phyloP scores from a whole-genome alignment of 2,888 invertebrate genomes.

The Thereva unica region DNA sequence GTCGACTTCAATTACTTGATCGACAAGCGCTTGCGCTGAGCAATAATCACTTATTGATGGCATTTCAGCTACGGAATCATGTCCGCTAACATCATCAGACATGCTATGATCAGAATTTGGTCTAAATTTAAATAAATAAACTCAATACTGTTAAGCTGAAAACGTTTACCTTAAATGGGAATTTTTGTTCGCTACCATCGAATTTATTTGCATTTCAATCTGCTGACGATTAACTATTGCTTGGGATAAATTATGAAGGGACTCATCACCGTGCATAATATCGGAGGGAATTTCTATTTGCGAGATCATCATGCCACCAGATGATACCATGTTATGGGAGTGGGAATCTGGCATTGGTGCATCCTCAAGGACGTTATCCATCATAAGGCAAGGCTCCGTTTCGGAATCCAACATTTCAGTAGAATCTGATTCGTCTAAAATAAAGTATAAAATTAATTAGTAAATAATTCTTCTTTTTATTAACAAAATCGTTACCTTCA shows the following conservation, averaged over 20 bases:
- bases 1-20: slow-evolving; percentile 77
- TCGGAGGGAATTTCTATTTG: slow-evolving; percentile 59
- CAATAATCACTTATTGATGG: slow-evolving; percentile 61
- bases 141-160: slow-evolving; percentile 15
- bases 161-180: slow-evolving; percentile 54
- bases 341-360: slow-evolving; percentile 68
- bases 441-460: slow-evolving; percentile 12
- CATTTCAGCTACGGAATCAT: slow-evolving; percentile 60
- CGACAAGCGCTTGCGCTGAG: slow-evolving; percentile 66
- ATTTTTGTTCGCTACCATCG: slow-evolving; percentile 56
- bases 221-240: slow-evolving; percentile 75
- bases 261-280: slow-evolving; percentile 62
- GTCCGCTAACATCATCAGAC: slow-evolving; percentile 56
- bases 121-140: slow-evolving; percentile 28
- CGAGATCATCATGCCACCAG: slow-evolving; percentile 61
- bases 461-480: slow-evolving; percentile 15
- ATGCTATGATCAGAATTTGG: slow-evolving; percentile 49
- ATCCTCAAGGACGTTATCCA: slow-evolving; percentile 74
- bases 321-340: slow-evolving; percentile 70
- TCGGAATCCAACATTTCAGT: slow-evolving; percentile 80
- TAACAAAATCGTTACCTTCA: slow-evolving; percentile 48
- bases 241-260: slow-evolving; percentile 76
- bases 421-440: slow-evolving; percentile 70
- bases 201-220: slow-evolving; percentile 61
- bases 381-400: slow-evolving; percentile 81